phyloP scores from a whole-genome alignment of 2,113 vertebrate species.

The Microtus pennsylvanicus region DNA sequence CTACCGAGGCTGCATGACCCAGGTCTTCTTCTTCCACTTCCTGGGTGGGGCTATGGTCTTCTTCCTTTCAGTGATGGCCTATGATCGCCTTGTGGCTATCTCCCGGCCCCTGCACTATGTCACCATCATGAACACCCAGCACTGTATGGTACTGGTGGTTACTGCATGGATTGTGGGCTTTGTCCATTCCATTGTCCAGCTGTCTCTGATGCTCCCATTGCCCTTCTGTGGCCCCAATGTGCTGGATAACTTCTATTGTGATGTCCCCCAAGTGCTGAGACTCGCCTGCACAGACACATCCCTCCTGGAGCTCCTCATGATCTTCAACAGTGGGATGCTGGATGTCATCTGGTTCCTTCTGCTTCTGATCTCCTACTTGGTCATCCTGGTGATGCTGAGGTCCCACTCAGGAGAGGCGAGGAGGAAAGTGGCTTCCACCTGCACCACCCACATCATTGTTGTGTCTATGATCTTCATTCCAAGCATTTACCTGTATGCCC shows the following conservation, averaged over 20 bases:
- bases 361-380: constrained; percentile 64
- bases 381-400: constrained; percentile 71
- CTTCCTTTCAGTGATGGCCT: constrained; percentile 79
- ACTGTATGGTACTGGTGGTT: constrained; percentile 56
- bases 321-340: constrained; percentile 77
- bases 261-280: constrained; percentile 71
- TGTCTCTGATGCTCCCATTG: constrained; percentile 59
- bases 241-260: constrained; percentile 80
- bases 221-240: constrained; percentile 80
- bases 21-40: constrained; percentile 80
- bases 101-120: constrained; percentile 71
- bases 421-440: constrained; percentile 77
- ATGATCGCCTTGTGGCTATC: constrained; percentile 72
- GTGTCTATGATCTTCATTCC: no score
- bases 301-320: not conserved
- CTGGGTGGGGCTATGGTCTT: constrained; percentile 73
- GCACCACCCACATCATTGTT: constrained; percentile 75
- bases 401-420: not conserved
- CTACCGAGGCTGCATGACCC: constrained; percentile 73
- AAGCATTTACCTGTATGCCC: no score
- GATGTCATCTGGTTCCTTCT: constrained; percentile 67
- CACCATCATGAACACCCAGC: constrained; percentile 51
- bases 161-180: constrained; percentile 47
- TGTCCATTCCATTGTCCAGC: constrained; percentile 57
- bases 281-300: constrained; percentile 75